Base-by-base conservation (phyloP, 2,797 vertebrate genomes). In the Triplophysa yarkandensis region DNA sequence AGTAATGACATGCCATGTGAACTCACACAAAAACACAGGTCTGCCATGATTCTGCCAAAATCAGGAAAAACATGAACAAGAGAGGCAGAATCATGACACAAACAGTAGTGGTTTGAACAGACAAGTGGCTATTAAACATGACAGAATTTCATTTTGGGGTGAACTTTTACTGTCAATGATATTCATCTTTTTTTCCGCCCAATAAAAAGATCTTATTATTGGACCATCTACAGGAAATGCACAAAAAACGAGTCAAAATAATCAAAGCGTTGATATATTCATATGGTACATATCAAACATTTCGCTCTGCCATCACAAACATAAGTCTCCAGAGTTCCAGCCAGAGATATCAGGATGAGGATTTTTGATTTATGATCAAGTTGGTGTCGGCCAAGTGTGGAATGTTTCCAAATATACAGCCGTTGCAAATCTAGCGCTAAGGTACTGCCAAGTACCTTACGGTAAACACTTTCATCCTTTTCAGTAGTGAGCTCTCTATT, bases 241-340 rank as follows among this genome's bases (percentile, higher is more conserved):
- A 46, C 34, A 57, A 57, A 63, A 76, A 25, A 76, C 50, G 57
- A 74, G 36, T 77, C 28, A 74, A 73, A 79, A 68, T 46, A 77
- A 74, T 48, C 41, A 68, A 30, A 41, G 34, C 39, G 21, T 14
- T 66, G 62, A 71, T 23, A 39, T 16, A 61, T 10, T 71, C 54
- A 13, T 39, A 46, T 27, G 41, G 62, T 77, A 44, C n/a, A n/a
- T n/a, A n/a, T n/a, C n/a, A 77, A 68, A 14, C 19, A n/a, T 4
- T 27, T 34, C 55, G 30, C 27, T 62, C 23, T 79, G 73, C 72
- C 72, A 76, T 52, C 44, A 72, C 39, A 76, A 72, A 76, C 73
- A 80, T 13, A 58, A 62, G 32, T 63, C 58, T 60, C 44, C 25
- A 39, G 28, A 60, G 43, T 17, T 36, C 48, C 71, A 55, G 72